phyloP scores from a whole-genome alignment of 53 echinoderm and acorn worm species.

The Echinometra lucunter region DNA sequence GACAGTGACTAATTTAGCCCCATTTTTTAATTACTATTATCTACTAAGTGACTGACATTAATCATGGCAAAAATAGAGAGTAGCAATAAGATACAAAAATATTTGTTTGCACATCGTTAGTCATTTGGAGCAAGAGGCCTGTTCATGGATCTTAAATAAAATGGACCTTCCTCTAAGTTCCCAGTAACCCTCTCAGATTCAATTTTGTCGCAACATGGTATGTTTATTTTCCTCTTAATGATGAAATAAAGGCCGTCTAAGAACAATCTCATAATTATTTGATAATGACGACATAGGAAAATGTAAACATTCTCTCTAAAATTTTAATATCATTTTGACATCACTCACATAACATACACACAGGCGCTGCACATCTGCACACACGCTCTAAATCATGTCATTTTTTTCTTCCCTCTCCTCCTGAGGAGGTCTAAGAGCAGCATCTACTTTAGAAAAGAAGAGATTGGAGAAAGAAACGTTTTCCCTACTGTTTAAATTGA shows the following conservation, averaged over 20 bases:
- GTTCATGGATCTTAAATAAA: background rate
- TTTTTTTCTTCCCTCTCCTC: too few relatives aligned
- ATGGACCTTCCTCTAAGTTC: too few relatives aligned
- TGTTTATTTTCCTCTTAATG: too few relatives aligned
- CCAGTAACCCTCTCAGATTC: too few relatives aligned
- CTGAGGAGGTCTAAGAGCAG: background rate
- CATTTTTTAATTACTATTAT: background rate
- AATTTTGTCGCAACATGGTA: too few relatives aligned
- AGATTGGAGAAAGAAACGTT: background rate
- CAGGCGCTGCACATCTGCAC: background rate
- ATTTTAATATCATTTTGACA: too few relatives aligned
- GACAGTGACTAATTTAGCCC: background rate
- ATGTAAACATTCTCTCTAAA: too few relatives aligned
- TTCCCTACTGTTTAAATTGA: background rate
- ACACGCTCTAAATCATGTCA: too few relatives aligned
- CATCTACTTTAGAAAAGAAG: background rate
- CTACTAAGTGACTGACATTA: background rate
- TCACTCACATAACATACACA: background rate
- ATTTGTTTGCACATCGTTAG: background rate
- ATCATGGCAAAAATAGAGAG: background rate
- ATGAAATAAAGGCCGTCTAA: too few relatives aligned
- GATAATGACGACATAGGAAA: too few relatives aligned
- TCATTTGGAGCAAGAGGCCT: background rate
- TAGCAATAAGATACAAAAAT: background rate
- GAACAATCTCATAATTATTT: too few relatives aligned